Evolutionary conservation across 1,140 invertebrate genomes (phyloP), one percentile per base, ranked within the genome.

Genomic region (Drosophila repleta): DNA sequence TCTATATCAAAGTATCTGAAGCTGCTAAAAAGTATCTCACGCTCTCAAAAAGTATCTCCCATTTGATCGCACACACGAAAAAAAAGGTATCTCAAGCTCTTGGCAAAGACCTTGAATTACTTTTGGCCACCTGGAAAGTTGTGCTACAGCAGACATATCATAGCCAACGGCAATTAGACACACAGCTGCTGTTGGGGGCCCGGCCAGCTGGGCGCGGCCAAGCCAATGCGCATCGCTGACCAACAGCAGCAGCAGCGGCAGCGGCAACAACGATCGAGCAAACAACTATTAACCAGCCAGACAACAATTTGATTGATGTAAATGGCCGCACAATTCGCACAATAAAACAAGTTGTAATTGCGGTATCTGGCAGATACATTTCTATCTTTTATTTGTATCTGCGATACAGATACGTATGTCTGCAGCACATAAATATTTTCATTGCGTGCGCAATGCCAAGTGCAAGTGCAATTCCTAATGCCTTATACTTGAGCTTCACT

Each of bases 271-370:
- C 18, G 11, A 35, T 35, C 32, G 10, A 13, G 32, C 32, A 35
- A 35, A 13, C 32, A 35, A 35, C 32, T 35, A 35, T 35, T 18
- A 43, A 2, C 15, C 13, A 46, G 10, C 21, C 46, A 26, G 15
- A 24, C 48, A 71, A 68, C 70, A 78, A 79, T 75, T 74, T 78
- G 75, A 85, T 84, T 85, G 81, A 85, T 85, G 80, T 69, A 80
- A 85, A 76, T 85, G 66, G 81, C 45, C 77, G 70, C 73, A 81
- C 68, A 66, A 52, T 83, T 84, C 79, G 76, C 79, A 80, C 81
- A 83, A 72, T 72, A 83, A 83, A 77, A 60, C 68, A 72, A 81
- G 74, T 65, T 74, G 74, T 87, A 85, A 87, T 85, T 85, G 81
- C 82, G 48, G 57, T 32, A 48, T 24, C 43, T 61, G 35, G 20